Evolutionary conservation across 2,888 invertebrate genomes (phyloP).

Genomic region (Lottia gigantea): DNA sequence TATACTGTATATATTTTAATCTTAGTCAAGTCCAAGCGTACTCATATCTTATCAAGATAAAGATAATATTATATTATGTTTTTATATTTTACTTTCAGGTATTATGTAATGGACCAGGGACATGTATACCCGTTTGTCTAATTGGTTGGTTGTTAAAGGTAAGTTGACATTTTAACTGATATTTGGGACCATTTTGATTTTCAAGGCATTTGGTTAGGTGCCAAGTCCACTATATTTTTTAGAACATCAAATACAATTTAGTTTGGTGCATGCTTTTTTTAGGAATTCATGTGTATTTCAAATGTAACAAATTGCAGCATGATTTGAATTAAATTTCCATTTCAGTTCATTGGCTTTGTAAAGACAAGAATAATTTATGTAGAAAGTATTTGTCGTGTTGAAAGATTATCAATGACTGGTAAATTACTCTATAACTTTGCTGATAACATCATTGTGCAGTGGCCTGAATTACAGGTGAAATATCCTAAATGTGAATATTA

Average conservation of each 20-base stretch:
- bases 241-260: too few species aligned
- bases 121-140: constrained; percentile 91
- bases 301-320: too few species aligned
- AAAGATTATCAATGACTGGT: constrained; percentile 88
- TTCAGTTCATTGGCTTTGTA: constrained; percentile 72
- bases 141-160: constrained; percentile 79
- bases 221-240: too few species aligned
- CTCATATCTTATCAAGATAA: too few species aligned
- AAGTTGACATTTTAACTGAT: constrained; percentile 25
- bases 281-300: too few species aligned
- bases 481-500: constrained; percentile 81
- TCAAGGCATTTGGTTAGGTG: too few species aligned
- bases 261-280: too few species aligned
- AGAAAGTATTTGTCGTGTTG: constrained; percentile 94
- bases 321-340: constrained; percentile 19
- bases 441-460: constrained; percentile 91
- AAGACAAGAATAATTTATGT: constrained; percentile 85
- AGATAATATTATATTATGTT: too few species aligned
- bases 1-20: too few species aligned
- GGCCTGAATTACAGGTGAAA: constrained; percentile 80
- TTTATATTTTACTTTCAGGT: constrained; percentile 69
- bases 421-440: constrained; percentile 83
- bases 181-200: too few species aligned
- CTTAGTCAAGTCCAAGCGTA: too few species aligned
- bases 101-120: constrained; percentile 95